phyloP scores from a whole-genome alignment of 2,113 vertebrate genomes.

The Leptocoma aspasia region DNA sequence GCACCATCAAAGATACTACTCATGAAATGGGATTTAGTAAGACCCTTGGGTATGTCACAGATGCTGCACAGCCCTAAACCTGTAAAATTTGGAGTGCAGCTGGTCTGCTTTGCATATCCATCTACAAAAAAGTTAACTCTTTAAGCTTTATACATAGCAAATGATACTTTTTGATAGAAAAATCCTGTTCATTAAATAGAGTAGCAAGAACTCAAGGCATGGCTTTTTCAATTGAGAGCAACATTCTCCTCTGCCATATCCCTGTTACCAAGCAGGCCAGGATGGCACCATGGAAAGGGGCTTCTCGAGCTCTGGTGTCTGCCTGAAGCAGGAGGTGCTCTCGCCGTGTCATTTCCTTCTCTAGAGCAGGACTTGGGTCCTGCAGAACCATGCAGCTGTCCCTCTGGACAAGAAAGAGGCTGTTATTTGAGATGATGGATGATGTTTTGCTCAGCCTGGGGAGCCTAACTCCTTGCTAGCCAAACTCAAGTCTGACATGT shows the following conservation, averaged over 20 bases:
- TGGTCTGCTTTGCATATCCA: neutral
- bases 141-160: neutral
- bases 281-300: neutral
- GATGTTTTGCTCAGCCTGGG: neutral
- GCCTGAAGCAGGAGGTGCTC: neutral
- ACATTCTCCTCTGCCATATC: neutral
- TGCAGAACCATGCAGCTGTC: neutral
- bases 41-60: neutral
- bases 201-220: neutral
- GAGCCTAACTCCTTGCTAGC: neutral
- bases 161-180: neutral
- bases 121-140: neutral
- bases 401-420: neutral
- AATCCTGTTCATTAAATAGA: neutral
- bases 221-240: neutral
- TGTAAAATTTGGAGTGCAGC: neutral
- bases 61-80: neutral
- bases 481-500: neutral
- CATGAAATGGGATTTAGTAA: neutral
- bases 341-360: neutral
- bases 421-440: neutral
- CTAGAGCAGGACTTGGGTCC: neutral
- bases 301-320: neutral
- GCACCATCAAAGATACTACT: neutral
- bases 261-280: neutral